Conservation (phyloP, 2,888 invertebrate genomes). For the Scaptomyza tumidula region DNA sequence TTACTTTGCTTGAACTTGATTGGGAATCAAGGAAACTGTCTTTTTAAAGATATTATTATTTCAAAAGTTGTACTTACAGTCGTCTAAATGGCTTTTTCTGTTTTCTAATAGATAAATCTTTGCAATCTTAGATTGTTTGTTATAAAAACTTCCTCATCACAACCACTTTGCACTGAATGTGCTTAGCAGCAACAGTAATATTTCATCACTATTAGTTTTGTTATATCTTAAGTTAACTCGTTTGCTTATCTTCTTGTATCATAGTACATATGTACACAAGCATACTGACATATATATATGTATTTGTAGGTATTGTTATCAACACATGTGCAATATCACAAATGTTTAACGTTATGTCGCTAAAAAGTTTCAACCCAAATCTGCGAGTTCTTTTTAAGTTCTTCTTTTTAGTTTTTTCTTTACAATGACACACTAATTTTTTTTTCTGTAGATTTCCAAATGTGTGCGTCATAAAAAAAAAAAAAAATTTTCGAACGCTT, state of each 20-base stretch:
- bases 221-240: conserved; percentile 8
- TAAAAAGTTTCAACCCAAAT: conserved; percentile 62
- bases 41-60: no score
- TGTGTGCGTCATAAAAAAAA: conserved; percentile 21
- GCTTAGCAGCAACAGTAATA: conserved; percentile 18
- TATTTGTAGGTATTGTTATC: conserved; percentile 14
- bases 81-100: no score
- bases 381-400: conserved; percentile 26
- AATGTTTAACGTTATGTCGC: conserved; percentile 79
- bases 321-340: conserved; percentile 63
- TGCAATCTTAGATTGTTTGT: background rate
- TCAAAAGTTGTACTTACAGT: background rate
- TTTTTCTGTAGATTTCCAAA: conserved; percentile 34
- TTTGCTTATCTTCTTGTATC: conserved; percentile 34
- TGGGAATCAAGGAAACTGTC: background rate
- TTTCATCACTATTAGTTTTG: conserved; percentile 21
- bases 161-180: conserved; percentile 13
- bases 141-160: conserved; percentile 1
- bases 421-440: conserved; percentile 71
- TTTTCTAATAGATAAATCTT: background rate
- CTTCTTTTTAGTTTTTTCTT: conserved; percentile 51
- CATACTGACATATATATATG: conserved; percentile 7
- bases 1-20: background rate
- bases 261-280: conserved; percentile 10
- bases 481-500: conserved; percentile 18